Conservation (phyloP, 1,140 invertebrate genomes). For the Teleopsis dalmanni region DNA sequence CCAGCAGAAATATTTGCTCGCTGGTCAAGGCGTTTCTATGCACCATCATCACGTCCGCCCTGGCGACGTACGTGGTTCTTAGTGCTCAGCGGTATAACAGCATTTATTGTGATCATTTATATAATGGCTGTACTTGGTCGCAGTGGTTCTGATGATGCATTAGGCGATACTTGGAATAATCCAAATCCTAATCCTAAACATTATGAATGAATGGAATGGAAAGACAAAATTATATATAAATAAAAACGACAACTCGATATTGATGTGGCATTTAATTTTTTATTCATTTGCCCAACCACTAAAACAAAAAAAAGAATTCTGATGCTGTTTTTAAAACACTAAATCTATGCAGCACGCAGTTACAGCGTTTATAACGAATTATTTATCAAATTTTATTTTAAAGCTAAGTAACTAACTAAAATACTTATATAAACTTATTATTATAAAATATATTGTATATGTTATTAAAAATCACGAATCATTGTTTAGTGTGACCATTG, state of each 20-base stretch:
- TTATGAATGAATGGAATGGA: slow-evolving; percentile 28
- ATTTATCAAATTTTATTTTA: background rate
- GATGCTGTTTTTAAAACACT: too few relatives aligned
- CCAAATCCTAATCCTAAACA: slow-evolving; percentile 39
- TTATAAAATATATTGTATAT: background rate
- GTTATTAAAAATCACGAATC: background rate
- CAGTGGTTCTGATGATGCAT: slow-evolving; percentile 19
- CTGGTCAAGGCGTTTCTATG: slow-evolving; percentile 42
- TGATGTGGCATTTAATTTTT: too few relatives aligned
- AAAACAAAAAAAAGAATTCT: too few relatives aligned
- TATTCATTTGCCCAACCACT: too few relatives aligned
- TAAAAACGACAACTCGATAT: too few relatives aligned
- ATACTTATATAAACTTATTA: background rate
- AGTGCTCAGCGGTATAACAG: slow-evolving; percentile 30
- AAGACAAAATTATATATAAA: too few relatives aligned
- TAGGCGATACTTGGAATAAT: slow-evolving; percentile 37
- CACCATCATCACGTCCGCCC: slow-evolving; percentile 40
- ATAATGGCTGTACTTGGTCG: slow-evolving; percentile 39
- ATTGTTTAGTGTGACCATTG: slow-evolving; percentile 11
- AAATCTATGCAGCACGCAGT: too few relatives aligned
- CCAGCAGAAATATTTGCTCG: slow-evolving; percentile 41
- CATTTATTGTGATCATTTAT: slow-evolving; percentile 36
- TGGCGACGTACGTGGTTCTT: slow-evolving; percentile 43
- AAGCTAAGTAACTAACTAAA: background rate
- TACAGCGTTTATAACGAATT: too few relatives aligned